Base-by-base conservation (phyloP, 2,888 invertebrate genomes). In the Cryptophagus acutangulus region DNA sequence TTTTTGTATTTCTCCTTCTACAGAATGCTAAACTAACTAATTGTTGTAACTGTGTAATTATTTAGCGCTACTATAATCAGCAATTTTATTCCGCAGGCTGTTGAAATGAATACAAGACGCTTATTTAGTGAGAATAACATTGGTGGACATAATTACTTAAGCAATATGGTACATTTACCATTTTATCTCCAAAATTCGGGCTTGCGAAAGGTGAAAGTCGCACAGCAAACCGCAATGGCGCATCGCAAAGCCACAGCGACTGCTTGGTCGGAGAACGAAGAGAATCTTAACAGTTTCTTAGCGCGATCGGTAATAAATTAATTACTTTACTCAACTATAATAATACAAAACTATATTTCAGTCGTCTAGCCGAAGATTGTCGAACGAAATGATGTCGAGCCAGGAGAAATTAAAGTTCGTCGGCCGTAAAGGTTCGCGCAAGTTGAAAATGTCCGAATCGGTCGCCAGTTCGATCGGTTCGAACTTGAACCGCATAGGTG, bases 161-260 rank as follows among this genome's bases (percentile, higher is more conserved):
- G 91, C 48, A 97, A 97, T 67, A 84, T 97, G 76, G 93, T 99
- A 15, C 97, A 96, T 67, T 75, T 99, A 59, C 99, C 99, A 0
- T 97, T 99, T 72, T 99, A 93, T 69, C 75, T 99, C 41, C 97
- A 99, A 74, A 96, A 95, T 72, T 93, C 95, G 1, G 95, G 94
- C 6, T 71, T 97, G 44, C 78, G 94, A 1, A 84, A 90, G 56
- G 89, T 92, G 2, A 89, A 90, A 67, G 76, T 82, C 3, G 91
- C 92, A 0, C 90, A 90, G 68, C 85, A 86, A 66, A 84, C 87
- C 0, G 84, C 89, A 0, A 67, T 76, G 2, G 66, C 74, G 47
- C 75, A 77, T 38, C 71, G 72, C 36, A 71, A 70, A 54, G 59
- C 63, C 34, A 56, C 54, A 9, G 54, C 48, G 6, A 38, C 52